Evolutionary conservation across 2,113 vertebrate genomes (phyloP).

Genomic region (Apodemus sylvaticus): DNA sequence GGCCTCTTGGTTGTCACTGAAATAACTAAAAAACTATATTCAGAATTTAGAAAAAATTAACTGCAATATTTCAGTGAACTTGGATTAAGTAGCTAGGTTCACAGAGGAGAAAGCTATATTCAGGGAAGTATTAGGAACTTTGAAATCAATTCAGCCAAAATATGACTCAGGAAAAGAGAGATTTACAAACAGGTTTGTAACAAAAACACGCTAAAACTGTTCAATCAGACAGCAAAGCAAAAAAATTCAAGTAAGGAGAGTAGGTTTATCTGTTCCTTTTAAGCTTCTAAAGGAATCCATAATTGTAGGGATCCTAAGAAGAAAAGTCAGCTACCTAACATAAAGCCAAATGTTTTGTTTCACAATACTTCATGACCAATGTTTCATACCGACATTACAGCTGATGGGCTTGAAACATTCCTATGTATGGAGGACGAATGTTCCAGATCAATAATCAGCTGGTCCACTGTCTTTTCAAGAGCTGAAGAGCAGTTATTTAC

Average conservation of each 20-base stretch:
- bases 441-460: constrained; percentile 41
- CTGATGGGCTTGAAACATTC: constrained; percentile 46
- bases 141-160: constrained; percentile 1
- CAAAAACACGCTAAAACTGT: not conserved
- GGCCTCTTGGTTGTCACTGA: not conserved
- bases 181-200: not conserved
- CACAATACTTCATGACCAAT: constrained; percentile 26
- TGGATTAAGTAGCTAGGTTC: constrained; percentile 17
- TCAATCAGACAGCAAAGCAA: not conserved
- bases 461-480: constrained; percentile 57
- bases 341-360: constrained; percentile 50
- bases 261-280: constrained; percentile 15
- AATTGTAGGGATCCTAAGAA: constrained; percentile 44
- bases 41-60: constrained; percentile 24
- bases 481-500: constrained; percentile 67
- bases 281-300: constrained; percentile 30
- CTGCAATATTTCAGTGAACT: not conserved
- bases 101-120: not conserved
- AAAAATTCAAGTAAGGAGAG: not conserved
- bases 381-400: constrained; percentile 74
- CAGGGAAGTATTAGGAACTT: constrained; percentile 22
- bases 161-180: constrained; percentile 16
- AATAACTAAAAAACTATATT: constrained; percentile 10
- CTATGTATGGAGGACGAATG: not conserved
- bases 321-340: constrained; percentile 44